Percentiles rank a stretch among this genome's conserved stretches.
Conservation (phyloP, 2,888 invertebrate species). For the Galeruca laticollis region DNA sequence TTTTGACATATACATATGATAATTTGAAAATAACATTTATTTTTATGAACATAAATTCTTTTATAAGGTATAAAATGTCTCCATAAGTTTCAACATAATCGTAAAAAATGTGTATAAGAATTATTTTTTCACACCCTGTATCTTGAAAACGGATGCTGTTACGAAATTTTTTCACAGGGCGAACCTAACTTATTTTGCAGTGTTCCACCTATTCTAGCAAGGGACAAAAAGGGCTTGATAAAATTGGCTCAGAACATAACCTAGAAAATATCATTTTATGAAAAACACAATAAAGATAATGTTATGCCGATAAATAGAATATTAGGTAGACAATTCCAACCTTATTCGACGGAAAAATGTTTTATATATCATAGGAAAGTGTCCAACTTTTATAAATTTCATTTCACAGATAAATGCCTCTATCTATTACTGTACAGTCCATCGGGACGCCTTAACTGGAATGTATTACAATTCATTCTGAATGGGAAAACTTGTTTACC, state of each 20-base stretch:
- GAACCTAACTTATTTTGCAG: too few relatives aligned
- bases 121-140: too few relatives aligned
- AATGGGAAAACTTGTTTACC: slow-evolving; percentile 32
- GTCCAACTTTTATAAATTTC: slow-evolving; percentile 36
- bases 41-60: too few relatives aligned
- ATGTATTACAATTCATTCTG: slow-evolving; percentile 31
- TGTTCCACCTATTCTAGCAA: too few relatives aligned
- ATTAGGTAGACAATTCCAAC: slow-evolving; percentile 24
- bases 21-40: too few relatives aligned
- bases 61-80: too few relatives aligned
- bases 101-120: too few relatives aligned
- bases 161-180: too few relatives aligned
- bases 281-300: slow-evolving; percentile 26
- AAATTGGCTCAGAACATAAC: neutral
- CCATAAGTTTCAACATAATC: too few relatives aligned
- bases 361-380: slow-evolving; percentile 30
- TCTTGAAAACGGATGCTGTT: too few relatives aligned
- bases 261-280: neutral
- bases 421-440: slow-evolving; percentile 8
- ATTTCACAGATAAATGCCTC: slow-evolving; percentile 33
- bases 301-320: slow-evolving; percentile 11
- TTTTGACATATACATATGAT: too few relatives aligned
- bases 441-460: slow-evolving; percentile 21
- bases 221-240: neutral
- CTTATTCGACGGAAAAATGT: slow-evolving; percentile 24